These are phyloP conservation scores for Pedicia rivosa DNA, from an alignment of 2,888 invertebrate species.

Conservation along the genomic window DNA sequence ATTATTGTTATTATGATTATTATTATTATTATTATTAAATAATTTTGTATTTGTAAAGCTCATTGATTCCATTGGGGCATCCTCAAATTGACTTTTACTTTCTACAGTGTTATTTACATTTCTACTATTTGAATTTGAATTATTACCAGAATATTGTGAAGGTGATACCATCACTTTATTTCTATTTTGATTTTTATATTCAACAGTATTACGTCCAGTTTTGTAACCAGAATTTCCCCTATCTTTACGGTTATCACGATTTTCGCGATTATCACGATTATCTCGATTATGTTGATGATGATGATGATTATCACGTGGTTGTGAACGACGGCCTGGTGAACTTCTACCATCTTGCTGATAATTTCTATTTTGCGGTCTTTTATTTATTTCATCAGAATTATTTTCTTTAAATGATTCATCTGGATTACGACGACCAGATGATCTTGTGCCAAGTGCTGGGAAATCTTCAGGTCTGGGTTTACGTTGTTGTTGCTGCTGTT, in stretches of 20 bases:
- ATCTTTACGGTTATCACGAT: constrained; percentile 6
- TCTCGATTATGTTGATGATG: constrained; percentile 27
- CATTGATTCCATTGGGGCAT: constrained; percentile 10
- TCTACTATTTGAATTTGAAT: not conserved
- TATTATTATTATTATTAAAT: constrained; percentile 3
- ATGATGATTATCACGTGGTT: constrained; percentile 11
- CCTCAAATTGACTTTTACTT: not conserved
- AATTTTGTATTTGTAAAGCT: constrained; percentile 14
- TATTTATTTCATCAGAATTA: constrained; percentile 5
- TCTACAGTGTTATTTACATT: not conserved
- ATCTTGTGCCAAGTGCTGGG: constrained; percentile 32
- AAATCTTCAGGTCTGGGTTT: constrained; percentile 38
- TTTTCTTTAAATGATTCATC: constrained; percentile 10
- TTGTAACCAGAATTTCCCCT: constrained; percentile 12
- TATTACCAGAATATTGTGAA: not conserved
- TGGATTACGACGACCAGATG: not conserved
- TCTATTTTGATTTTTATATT: constrained; percentile 22
- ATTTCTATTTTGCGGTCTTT: not conserved
- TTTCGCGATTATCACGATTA: constrained; percentile 15
- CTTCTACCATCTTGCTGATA: not conserved
- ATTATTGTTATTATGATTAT: constrained; percentile 8
- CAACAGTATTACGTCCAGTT: constrained; percentile 19
- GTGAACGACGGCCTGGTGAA: not conserved
- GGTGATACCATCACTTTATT: constrained; percentile 7
- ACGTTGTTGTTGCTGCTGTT: constrained; percentile 25